A percentile compares a stretch with the other conserved stretches of the same genome.
Conservation (phyloP, 2,797 vertebrate species). For the Botia almorhae region DNA sequence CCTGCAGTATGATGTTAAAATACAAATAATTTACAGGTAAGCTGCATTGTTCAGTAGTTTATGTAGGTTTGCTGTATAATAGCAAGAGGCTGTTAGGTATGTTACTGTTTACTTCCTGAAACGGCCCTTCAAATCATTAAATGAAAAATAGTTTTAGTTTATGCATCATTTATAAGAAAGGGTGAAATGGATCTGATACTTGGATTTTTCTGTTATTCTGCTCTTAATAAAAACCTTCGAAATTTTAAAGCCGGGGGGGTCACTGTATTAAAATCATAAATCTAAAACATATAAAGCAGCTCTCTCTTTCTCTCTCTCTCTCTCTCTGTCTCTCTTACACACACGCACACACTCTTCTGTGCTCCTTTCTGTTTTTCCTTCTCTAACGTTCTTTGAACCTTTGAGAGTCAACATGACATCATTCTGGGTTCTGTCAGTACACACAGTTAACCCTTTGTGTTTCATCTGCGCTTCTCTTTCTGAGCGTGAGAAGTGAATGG, state of each 20-base stretch:
- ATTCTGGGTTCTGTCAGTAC: neutral
- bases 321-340: conserved; percentile 37
- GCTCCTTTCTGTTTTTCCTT: conserved; percentile 49
- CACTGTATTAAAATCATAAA: conserved; percentile 5
- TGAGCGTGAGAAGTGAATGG: conserved; percentile 59
- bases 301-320: conserved; percentile 44
- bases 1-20: too few species aligned
- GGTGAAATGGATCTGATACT: conserved; percentile 62
- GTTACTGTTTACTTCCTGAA: neutral
- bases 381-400: conserved; percentile 34
- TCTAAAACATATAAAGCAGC: conserved; percentile 36
- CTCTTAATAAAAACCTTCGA: conserved; percentile 56
- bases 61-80: neutral
- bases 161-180: conserved; percentile 63
- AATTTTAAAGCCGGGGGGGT: neutral
- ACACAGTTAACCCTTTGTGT: conserved; percentile 14
- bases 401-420: neutral
- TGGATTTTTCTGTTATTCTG: conserved; percentile 48
- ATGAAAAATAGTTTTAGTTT: too few species aligned
- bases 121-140: neutral
- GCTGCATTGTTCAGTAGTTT: neutral
- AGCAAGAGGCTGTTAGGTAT: neutral
- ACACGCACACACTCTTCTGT: too few species aligned
- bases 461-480: neutral
- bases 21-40: too few species aligned